These are phyloP conservation scores for Onthophagus sagittarius DNA, from an alignment of 2,888 invertebrate species.

Conservation along the genomic window DNA sequence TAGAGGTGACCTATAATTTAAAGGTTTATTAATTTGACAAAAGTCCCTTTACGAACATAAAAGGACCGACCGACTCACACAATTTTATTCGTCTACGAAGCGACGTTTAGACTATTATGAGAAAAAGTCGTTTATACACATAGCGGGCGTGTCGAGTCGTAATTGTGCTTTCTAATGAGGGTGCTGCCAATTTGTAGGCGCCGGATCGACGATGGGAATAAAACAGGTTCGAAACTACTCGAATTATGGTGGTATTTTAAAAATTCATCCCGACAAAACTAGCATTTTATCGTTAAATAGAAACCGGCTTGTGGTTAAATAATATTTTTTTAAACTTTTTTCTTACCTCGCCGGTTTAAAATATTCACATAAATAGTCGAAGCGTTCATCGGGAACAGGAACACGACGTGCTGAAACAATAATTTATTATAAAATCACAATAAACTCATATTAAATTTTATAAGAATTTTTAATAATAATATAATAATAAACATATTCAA, in stretches of 20 bases:
- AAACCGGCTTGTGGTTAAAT: slow-evolving; percentile 1
- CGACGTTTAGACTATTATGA: too few relatives aligned
- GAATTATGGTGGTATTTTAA: slow-evolving; percentile 4
- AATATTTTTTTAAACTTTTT: background rate
- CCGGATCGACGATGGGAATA: slow-evolving; percentile 39
- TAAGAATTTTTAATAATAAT: background rate
- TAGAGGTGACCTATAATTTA: too few relatives aligned
- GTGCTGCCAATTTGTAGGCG: slow-evolving; percentile 42
- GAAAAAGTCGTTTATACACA: too few relatives aligned
- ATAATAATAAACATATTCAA: background rate
- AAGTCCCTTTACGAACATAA: too few relatives aligned
- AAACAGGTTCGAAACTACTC: slow-evolving; percentile 24
- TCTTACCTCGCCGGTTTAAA: slow-evolving; percentile 90
- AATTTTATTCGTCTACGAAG: too few relatives aligned
- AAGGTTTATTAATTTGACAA: too few relatives aligned
- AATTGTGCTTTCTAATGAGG: slow-evolving; percentile 32
- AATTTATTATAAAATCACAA: background rate
- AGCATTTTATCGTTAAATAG: background rate
- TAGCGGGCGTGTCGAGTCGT: background rate
- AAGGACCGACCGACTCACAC: too few relatives aligned
- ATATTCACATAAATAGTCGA: slow-evolving; percentile 87
- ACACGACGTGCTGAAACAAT: slow-evolving; percentile 74
- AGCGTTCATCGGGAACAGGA: slow-evolving; percentile 93
- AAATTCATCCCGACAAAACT: slow-evolving; percentile 5
- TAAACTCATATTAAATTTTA: background rate